A percentile compares a stretch with the other conserved stretches of the same genome.
Conservation (phyloP, 1,140 invertebrate genomes). For the Gryllus bimaculatus region DNA sequence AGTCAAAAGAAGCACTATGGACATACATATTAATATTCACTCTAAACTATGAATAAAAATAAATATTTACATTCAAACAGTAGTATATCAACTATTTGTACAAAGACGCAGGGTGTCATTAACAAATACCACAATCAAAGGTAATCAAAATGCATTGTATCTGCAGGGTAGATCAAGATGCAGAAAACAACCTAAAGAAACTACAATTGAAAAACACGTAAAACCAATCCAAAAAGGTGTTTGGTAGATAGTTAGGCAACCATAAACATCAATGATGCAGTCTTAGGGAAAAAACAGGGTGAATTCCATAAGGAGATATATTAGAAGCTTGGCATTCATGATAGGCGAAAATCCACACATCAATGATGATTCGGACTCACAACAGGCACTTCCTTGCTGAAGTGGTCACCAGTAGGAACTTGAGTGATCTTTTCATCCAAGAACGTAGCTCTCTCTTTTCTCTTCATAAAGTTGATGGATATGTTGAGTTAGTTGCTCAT, state of each 20-base stretch:
- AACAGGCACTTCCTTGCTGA: background rate
- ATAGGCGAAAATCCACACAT: background rate
- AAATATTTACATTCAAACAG: background rate
- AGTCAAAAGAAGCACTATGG: background rate
- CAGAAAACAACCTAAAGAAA: background rate
- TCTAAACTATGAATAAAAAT: background rate
- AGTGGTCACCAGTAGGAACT: background rate
- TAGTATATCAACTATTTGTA: background rate
- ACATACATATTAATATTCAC: background rate
- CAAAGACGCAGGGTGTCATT: background rate
- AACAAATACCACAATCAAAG: background rate
- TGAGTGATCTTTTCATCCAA: background rate
- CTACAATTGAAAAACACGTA: background rate
- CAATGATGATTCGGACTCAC: background rate
- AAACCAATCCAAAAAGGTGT: background rate
- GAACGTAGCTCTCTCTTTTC: background rate
- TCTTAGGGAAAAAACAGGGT: background rate
- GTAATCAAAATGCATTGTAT: background rate
- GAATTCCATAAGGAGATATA: background rate
- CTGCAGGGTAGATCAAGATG: background rate
- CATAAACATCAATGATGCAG: background rate
- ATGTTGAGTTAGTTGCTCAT: conserved; percentile 4
- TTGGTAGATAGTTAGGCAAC: background rate
- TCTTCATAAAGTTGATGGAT: background rate
- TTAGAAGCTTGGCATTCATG: background rate